phyloP scores from a whole-genome alignment of 2,797 vertebrate genomes.

The Mallotus villosus region DNA sequence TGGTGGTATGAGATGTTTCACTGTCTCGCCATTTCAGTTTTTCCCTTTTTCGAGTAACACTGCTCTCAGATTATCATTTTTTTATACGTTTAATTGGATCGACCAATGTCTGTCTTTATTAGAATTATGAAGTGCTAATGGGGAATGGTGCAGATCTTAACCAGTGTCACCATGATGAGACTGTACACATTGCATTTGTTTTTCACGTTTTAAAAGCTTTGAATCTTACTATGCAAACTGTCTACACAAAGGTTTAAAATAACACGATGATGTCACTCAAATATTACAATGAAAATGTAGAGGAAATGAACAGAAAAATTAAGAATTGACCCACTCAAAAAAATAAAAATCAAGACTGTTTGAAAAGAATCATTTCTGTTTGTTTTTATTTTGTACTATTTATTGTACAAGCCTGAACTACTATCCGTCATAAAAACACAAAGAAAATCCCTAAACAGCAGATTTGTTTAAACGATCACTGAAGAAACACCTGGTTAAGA shows the following conservation, averaged over 20 bases:
- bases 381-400: constrained; percentile 60
- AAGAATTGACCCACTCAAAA: background rate
- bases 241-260: no score
- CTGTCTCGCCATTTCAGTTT: no score
- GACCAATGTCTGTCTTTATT: background rate
- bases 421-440: constrained; percentile 72
- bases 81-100: background rate
- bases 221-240: background rate
- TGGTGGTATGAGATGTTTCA: no score
- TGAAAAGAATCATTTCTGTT: constrained; percentile 59
- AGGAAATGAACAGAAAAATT: background rate
- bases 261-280: background rate
- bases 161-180: background rate
- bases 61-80: no score
- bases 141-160: background rate
- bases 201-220: background rate
- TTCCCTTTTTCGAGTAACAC: no score
- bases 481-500: constrained; percentile 62
- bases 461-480: constrained; percentile 69
- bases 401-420: constrained; percentile 73
- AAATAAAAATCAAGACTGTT: constrained; percentile 62
- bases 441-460: constrained; percentile 71
- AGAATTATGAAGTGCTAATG: background rate
- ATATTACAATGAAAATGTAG: background rate
- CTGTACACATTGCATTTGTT: background rate